These are phyloP conservation scores for Leptinotarsa lineolata DNA, from an alignment of 1,140 invertebrate genomes.

Conservation along the genomic window DNA sequence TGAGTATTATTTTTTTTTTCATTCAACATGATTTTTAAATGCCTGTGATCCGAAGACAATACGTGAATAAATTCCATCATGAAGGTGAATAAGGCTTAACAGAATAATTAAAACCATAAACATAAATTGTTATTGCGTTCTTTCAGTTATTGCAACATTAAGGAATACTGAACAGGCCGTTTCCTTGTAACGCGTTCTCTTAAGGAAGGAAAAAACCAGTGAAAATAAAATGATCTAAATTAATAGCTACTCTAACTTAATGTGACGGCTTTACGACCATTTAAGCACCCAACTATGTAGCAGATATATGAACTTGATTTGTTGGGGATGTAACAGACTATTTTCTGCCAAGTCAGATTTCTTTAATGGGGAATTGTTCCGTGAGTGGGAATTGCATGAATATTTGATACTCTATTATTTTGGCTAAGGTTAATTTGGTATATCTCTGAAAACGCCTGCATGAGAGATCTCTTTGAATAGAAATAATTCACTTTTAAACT, in stretches of 20 bases:
- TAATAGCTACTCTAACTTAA: slow-evolving; percentile 13
- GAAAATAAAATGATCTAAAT: slow-evolving; percentile 4
- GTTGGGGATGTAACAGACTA: background rate
- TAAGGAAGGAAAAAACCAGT: background rate
- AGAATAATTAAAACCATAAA: background rate
- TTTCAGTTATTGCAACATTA: background rate
- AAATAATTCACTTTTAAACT: no score
- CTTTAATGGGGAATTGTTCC: background rate
- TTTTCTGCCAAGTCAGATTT: background rate
- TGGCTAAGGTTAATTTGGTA: no score
- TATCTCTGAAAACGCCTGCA: no score
- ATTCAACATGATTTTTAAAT: no score
- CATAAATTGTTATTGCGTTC: slow-evolving; percentile 1
- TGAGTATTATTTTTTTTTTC: no score
- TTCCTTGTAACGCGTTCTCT: background rate
- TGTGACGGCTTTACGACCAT: slow-evolving; percentile 13
- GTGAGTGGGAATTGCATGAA: no score
- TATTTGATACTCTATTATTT: no score
- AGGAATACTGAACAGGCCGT: background rate
- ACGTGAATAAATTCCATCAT: background rate
- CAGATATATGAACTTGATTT: slow-evolving; percentile 13
- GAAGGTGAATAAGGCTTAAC: background rate
- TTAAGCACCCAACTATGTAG: slow-evolving; percentile 13
- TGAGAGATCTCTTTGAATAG: no score
- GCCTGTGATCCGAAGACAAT: no score